Evolutionary conservation across 2,113 vertebrate species (phyloP), one percentile per base, ranked within the genome.

Genomic region (Platycercus adscitus): DNA sequence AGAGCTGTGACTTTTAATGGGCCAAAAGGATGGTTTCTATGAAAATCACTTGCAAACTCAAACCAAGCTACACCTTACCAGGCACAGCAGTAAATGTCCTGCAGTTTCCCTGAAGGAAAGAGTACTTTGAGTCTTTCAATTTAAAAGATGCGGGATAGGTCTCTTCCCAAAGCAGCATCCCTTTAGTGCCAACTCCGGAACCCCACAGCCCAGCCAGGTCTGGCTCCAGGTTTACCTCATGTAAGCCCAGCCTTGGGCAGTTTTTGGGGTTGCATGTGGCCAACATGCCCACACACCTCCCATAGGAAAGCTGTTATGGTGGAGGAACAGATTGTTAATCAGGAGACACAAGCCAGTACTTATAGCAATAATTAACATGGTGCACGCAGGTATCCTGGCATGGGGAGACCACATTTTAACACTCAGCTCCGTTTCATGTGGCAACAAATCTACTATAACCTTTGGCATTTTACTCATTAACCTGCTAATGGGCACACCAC

Each of bases 381-480:
- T 97, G 96, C 93, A 91, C 95, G 91, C 17, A 52, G 98, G 96
- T 97, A 97, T 96, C 97, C 98, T 98, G 98, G 96, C 98, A 97
- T 91, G 96, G 95, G 94, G 92, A 98, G 97, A 99, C 98, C 98
- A 97, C 66, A 96, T 98, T 97, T 97, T 98, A 98, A 98, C 98
- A 98, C 98, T 98, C 96, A 95, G 95, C 95, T 97, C 97, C 93
- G 93, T 97, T 96, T 97, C 93, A 65, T 97, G 93, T 94, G 95
- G 96, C 93, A 97, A 97, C 97, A 95, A 98, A 98, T 98, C 97
- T 97, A 97, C 96, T 92, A 96, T 97, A 98, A 98, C 97, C 98
- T 98, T 93, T 97, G 97, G 94, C 97, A 98, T 98, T 97, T 95
- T 81, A 96, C 98, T 98, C 98, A 98, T 99, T 99, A 99, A 98